Evolutionary conservation across 2,797 vertebrate species (phyloP), one percentile per base, ranked within the genome.

Genomic region (Crocidura indochinensis): DNA sequence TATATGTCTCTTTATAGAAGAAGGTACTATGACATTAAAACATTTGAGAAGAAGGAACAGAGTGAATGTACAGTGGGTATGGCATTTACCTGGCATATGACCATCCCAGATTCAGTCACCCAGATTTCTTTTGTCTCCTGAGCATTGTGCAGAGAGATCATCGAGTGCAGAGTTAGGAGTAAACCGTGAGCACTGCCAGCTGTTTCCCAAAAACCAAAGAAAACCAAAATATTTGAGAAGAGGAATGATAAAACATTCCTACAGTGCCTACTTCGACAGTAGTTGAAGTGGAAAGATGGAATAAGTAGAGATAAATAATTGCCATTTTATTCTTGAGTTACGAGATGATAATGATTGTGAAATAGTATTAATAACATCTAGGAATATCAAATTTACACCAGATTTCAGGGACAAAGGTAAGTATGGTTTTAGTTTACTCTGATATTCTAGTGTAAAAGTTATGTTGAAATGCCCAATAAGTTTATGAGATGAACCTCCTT

Each of bases 381-480:
- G 47, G n/a, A 31, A 26, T 1, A 51, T 60, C 8, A 53, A 11
- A n/a, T n/a, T n/a, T n/a, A n/a, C n/a, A n/a, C n/a, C n/a, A n/a
- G n/a, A 81, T 79, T 96, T 85, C 67, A 73, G 67, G 69, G 65
- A 56, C n/a, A 91, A 77, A 73, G 24, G 46, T 75, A 29, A 87
- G 1, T 26, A 81, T 71, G 65, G 11, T 51, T 71, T 74, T 29
- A 77, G 27, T 56, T 81, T 2, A 84, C 2, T 94, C 77, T 81
- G 65, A 38, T n/a, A 80, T 84, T 17, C n/a, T 38, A 71, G 26
- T 74, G 62, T 77, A 64, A 64, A 38, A 86, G 71, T 53, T 11
- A 67, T 38, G 53, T 64, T 80, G 47, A 71, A 75, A 65, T 76
- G 51, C 78, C 29, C 38, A 64, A 64, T 46, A 75, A 22, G 10